Percentiles rank a stretch among this genome's conserved stretches.
Evolutionary conservation across 2,113 vertebrate genomes (phyloP).

Genomic region (Microcebus tavaratra): DNA sequence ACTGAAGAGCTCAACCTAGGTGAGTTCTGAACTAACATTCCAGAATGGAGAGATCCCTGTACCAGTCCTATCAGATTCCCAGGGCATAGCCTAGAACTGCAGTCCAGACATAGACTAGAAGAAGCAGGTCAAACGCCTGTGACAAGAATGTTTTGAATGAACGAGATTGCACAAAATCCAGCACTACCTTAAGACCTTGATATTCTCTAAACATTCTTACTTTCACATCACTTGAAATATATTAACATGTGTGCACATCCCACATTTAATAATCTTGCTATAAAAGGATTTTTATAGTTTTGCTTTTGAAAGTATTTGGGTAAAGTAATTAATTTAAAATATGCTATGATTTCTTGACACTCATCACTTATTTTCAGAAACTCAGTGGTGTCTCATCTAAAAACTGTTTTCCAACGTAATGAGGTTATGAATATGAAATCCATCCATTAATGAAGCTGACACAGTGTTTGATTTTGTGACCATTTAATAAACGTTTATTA

Average conservation of each 20-base stretch:
- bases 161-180: background rate
- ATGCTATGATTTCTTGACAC: background rate
- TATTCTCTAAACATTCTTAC: background rate
- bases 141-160: background rate
- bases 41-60: background rate
- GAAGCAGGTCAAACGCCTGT: background rate
- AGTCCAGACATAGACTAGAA: background rate
- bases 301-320: slow-evolving; percentile 43
- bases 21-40: background rate
- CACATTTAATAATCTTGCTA: background rate
- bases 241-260: background rate
- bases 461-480: background rate
- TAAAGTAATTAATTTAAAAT: slow-evolving; percentile 47
- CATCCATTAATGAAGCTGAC: slow-evolving; percentile 11
- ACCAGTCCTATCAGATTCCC: background rate
- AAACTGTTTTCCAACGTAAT: slow-evolving; percentile 40
- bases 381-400: slow-evolving; percentile 10
- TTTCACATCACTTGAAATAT: slow-evolving; percentile 5
- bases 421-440: slow-evolving; percentile 27
- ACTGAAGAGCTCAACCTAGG: background rate
- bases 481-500: slow-evolving; percentile 47
- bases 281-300: slow-evolving; percentile 3
- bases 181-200: background rate
- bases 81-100: background rate
- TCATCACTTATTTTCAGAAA: background rate